Conservation (phyloP, 2,113 vertebrate species). For the Alexandromys fortis region DNA sequence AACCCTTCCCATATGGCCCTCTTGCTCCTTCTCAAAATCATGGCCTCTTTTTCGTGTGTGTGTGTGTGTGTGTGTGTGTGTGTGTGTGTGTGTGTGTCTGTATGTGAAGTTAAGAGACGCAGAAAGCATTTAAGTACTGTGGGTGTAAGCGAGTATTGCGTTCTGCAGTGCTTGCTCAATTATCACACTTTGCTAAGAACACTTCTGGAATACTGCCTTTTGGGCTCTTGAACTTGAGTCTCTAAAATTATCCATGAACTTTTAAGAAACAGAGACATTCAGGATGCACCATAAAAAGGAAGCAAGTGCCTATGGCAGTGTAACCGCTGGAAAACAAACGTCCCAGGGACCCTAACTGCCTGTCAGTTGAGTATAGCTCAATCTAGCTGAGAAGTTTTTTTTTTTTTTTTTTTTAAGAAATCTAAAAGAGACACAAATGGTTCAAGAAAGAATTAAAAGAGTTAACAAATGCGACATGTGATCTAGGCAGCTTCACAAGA, state of each 20-base stretch:
- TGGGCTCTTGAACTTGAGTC: background rate
- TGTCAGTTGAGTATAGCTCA: conserved; percentile 70
- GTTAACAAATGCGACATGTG: conserved; percentile 41
- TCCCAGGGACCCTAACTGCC: conserved; percentile 6
- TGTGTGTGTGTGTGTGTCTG: background rate
- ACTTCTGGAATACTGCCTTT: conserved; percentile 16
- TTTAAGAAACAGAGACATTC: conserved; percentile 7
- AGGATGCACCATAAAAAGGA: background rate
- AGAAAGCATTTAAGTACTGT: background rate
- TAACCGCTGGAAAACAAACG: conserved; percentile 35
- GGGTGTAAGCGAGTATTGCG: background rate
- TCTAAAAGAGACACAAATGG: conserved; percentile 51
- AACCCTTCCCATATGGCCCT: too few species aligned
- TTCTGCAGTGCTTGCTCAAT: background rate
- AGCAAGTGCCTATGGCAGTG: background rate
- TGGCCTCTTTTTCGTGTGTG: background rate
- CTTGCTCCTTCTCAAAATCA: background rate
- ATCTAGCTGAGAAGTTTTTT: conserved; percentile 16
- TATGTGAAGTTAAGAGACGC: background rate
- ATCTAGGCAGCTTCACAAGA: background rate
- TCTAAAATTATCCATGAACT: conserved; percentile 6
- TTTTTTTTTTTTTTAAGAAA: conserved; percentile 57
- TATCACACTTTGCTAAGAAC: background rate
- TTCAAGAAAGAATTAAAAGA: conserved; percentile 68
- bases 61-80: background rate